Evolutionary conservation across 2,888 invertebrate species (phyloP).

Genomic region (Anodontia alba): DNA sequence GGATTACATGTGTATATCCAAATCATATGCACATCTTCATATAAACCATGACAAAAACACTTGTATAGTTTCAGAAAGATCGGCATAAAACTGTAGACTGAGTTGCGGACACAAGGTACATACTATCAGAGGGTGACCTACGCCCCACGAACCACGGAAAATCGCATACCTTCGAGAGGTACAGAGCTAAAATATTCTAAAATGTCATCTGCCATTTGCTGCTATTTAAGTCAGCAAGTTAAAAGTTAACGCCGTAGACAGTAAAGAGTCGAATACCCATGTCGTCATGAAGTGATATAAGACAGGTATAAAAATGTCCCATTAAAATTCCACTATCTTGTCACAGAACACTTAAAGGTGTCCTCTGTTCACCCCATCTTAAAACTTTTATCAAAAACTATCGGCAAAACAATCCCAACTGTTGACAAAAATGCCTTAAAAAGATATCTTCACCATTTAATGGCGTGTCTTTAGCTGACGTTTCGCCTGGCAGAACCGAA

Average conservation of each 20-base stretch:
- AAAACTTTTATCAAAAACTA: neutral
- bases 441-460: neutral
- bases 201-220: too few species aligned
- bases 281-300: neutral
- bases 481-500: neutral
- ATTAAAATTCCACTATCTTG: neutral
- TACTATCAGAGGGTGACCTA: too few species aligned
- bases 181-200: too few species aligned
- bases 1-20: too few species aligned
- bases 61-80: too few species aligned
- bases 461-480: neutral
- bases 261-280: neutral
- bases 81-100: too few species aligned
- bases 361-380: neutral
- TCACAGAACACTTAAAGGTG: constrained; percentile 2
- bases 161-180: too few species aligned
- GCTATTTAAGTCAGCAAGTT: too few species aligned
- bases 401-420: neutral
- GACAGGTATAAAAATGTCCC: neutral
- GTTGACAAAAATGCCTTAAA: neutral
- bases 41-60: too few species aligned
- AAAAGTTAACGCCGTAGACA: neutral
- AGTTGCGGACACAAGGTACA: too few species aligned
- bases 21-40: too few species aligned
- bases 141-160: too few species aligned